Base-by-base conservation (phyloP, 2,888 invertebrate species). In the Apotomis betuletana region DNA sequence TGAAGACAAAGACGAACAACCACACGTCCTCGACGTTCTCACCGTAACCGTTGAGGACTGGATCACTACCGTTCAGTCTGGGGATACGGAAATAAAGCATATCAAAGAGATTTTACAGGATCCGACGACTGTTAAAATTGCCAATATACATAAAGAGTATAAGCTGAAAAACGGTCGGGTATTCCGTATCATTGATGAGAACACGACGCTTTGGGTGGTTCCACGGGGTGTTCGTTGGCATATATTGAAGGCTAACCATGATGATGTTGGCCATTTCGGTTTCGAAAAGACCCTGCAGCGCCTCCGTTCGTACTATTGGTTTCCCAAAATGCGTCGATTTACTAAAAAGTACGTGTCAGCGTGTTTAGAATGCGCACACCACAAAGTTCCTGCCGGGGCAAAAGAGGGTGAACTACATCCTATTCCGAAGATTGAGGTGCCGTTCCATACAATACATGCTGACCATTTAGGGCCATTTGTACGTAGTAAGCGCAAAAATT, bases 391-490 rank as follows among this genome's bases (percentile, higher is more conserved):
- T 5, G 6, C 46, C 9, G 46, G 46, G 10, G 46, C 46, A 9
- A 46, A 46, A 9, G 46, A 46, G 9, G 46, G 46, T 3, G 46
- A 46, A 8, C 46, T 46, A 8, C 46, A 46, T 10, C 46, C 46
- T 9, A 46, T 46, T 0, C 46, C 46, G 9, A 46, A 46, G 10
- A 9, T 46, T 10, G 46, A 46, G 5, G 44, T 44, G 44, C 41
- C 81, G 0, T 81, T 84, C 58, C 77, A 80, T 61, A 83, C 81
- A 0, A 27, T 82, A 4, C 81, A 83, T 54, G 55, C 83, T 0
- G 83, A 83, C 64, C 83, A 83, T 64, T 38, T 81, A 0, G 80
- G 80, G 0, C 81, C 81, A 5, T 81, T 80, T 67, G 77, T 79
- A 51, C 74, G 75, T 10, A 79, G 77, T 27, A 75, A 59, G 46